These are phyloP conservation scores for Episyrphus balteatus DNA, from an alignment of 1,140 invertebrate genomes.

Conservation along the genomic window DNA sequence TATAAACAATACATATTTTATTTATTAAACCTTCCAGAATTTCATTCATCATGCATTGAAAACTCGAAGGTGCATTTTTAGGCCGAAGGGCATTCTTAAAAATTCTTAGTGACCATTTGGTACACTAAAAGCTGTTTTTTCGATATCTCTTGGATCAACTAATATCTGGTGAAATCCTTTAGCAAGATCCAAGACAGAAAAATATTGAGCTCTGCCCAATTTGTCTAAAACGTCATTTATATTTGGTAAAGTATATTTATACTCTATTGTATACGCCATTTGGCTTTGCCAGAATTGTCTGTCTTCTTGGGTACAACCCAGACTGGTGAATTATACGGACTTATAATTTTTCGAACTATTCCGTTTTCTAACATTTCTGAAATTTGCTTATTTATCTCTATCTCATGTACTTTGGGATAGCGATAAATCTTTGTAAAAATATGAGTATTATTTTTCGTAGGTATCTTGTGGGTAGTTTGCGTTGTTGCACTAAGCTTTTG, in stretches of 20 bases:
- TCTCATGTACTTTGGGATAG: conserved; percentile 23
- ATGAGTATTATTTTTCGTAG: too few relatives aligned
- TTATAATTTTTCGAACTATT: conserved; percentile 15
- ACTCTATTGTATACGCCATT: conserved; percentile 19
- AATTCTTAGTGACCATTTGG: conserved; percentile 11
- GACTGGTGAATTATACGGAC: conserved; percentile 14
- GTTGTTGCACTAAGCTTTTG: too few relatives aligned
- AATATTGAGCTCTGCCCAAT: conserved; percentile 9
- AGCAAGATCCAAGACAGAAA: conserved; percentile 12
- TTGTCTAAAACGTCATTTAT: conserved; percentile 11
- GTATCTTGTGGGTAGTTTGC: too few relatives aligned
- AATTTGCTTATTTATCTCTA: conserved; percentile 19
- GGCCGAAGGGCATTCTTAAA: conserved; percentile 32
- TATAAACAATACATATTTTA: conserved; percentile 23
- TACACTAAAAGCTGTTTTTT: conserved; percentile 13
- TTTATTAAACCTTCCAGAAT: conserved; percentile 19
- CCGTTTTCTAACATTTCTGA: conserved; percentile 19
- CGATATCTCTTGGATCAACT: conserved; percentile 6
- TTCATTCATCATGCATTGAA: conserved; percentile 37
- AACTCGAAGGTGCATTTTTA: conserved; percentile 34
- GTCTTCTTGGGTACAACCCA: conserved; percentile 21
- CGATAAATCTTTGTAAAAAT: conserved; percentile 13
- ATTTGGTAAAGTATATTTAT: conserved; percentile 13
- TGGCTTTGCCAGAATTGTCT: conserved; percentile 9
- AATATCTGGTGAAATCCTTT: conserved; percentile 37